phyloP scores from a whole-genome alignment of 37 sponge, comb jelly and placozoan species.

The Aphrocallistes beatrix region DNA sequence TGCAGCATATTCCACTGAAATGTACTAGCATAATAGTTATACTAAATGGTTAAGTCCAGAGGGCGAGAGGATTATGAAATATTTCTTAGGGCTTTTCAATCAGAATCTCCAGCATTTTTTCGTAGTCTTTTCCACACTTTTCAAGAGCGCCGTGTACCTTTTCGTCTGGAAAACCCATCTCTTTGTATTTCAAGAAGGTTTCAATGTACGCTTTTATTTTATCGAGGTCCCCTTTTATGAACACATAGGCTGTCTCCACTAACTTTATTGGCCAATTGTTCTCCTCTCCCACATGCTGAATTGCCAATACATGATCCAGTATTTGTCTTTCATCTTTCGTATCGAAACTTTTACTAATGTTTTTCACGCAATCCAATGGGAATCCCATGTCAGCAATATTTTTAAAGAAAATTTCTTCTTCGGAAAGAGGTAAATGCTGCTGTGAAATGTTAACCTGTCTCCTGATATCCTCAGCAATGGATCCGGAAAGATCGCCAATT shows the following conservation, averaged over 20 bases:
- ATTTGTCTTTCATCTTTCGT: slow-evolving; percentile 1
- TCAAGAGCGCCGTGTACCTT: not conserved
- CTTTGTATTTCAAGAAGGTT: not conserved
- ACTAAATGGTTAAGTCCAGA: too few relatives aligned
- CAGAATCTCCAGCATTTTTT: slow-evolving; percentile 10
- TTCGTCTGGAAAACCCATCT: not conserved
- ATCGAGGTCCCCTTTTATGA: not conserved
- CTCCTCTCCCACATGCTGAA: not conserved
- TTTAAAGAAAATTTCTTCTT: not conserved
- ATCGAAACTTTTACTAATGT: not conserved
- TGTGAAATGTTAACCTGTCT: not conserved
- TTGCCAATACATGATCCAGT: not conserved
- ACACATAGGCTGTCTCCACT: not conserved
- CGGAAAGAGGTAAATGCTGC: not conserved
- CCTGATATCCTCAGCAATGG: not conserved
- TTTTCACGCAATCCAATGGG: not conserved
- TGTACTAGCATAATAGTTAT: too few relatives aligned
- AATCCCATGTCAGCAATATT: not conserved
- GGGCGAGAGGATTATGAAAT: too few relatives aligned
- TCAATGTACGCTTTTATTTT: not conserved
- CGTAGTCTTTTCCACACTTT: not conserved
- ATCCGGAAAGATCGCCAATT: not conserved
- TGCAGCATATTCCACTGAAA: too few relatives aligned
- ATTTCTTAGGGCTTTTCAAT: not conserved
- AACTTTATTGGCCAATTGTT: not conserved